Base-by-base conservation (phyloP, 2,888 invertebrate genomes). In the Gari tellinella region DNA sequence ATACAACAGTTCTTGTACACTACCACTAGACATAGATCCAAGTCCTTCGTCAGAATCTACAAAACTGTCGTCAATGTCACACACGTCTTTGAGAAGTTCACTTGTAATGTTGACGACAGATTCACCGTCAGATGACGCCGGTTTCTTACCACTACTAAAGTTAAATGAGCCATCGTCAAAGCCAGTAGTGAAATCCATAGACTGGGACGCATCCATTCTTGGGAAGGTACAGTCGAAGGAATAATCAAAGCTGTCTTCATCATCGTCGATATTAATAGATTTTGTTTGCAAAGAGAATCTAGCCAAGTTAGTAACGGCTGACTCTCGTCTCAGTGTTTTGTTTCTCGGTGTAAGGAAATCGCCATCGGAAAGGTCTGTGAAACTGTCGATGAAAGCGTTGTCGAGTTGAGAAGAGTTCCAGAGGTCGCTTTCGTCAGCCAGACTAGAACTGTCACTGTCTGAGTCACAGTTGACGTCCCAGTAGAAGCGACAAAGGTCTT, bases 391-490 rank as follows among this genome's bases (percentile, higher is more conserved):
- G 43, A 72, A 72, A 37, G 72, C 72, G 14, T 45, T 61, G 51
- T 72, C 58, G 17, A 67, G 45, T n/a, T 45, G 43, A 19, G 53
- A 26, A 0, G 25, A 53, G 46, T 53, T 41, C 10, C 52, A 37
- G 40, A 62, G 43, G 19, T 60, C 68, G 17, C 38, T 17, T n/a
- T 76, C 76, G 5, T 31, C 31, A 4, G 31, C 31, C 31, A 31
- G 31, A 31, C 31, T 31, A 17, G 52, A 52, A 21, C 52, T 60
- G 14, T 73, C 73, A 12, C 55, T 60, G 31, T 66, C 63, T 2
- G 66, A 66, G n/a, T 76, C 70, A 56, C 70, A 72, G 43, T 63
- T 49, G 19, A 55, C 37, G 40, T 70, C 58, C 76, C 76, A 72
- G 31, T 58, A 46, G 49, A 60, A 72, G 8, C 67, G 67, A 17